A percentile compares a stretch with the other conserved stretches of the same genome.
Evolutionary conservation across 2,797 vertebrate genomes (phyloP).

Genomic region (Tragopan temminckii): DNA sequence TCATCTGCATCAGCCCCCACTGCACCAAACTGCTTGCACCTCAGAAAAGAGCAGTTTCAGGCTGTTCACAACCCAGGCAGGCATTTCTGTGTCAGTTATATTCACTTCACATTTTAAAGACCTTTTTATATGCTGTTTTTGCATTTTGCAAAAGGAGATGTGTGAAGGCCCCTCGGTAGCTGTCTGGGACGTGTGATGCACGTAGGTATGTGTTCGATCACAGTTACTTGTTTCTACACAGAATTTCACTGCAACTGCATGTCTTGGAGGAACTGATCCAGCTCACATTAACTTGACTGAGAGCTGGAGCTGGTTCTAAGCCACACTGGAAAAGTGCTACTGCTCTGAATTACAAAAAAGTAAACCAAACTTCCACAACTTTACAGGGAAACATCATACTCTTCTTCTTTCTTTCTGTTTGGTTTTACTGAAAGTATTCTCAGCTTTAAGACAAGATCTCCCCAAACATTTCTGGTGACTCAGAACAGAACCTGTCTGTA

Average conservation of each 20-base stretch:
- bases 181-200: neutral
- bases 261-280: conserved; percentile 15
- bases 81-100: neutral
- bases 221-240: conserved; percentile 22
- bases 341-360: conserved; percentile 10
- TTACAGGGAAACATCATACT: neutral
- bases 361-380: neutral
- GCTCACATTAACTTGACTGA: conserved; percentile 21
- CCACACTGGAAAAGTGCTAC: neutral
- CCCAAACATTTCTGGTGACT: neutral
- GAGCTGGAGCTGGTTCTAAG: conserved; percentile 46
- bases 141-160: conserved; percentile 5
- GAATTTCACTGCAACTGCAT: neutral
- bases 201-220: conserved; percentile 2
- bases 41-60: neutral
- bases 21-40: neutral
- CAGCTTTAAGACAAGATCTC: neutral
- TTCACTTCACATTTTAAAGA: neutral
- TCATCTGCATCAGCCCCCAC: neutral
- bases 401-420: neutral
- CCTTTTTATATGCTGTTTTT: neutral
- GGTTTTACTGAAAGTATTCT: neutral
- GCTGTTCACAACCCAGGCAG: conserved; percentile 1
- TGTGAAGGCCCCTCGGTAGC: neutral
- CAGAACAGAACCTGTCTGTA: neutral